Evolutionary conservation across 2,888 invertebrate species (phyloP), one percentile per base, ranked within the genome.

Genomic region (Physocephala rufipes): DNA sequence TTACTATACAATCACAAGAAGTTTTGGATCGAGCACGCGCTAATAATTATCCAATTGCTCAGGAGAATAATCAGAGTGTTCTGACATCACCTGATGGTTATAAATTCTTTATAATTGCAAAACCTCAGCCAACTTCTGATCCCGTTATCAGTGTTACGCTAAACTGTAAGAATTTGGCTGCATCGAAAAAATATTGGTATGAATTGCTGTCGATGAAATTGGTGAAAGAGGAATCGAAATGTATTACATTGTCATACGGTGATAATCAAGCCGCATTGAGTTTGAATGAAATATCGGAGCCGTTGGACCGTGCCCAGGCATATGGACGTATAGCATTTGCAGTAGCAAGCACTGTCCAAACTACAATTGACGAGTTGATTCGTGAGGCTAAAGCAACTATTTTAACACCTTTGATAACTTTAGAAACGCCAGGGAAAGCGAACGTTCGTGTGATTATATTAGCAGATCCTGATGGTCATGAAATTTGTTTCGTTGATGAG

Each of bases 401-500:
- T 77, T 87, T 98, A 16, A 98, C 95, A 0, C 96, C 96, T 0
- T 88, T 97, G 24, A 92, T 96, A 69, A 93, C 93, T n/a, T 87
- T 99, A 75, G 96, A 96, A 81, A 99, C 99, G 0, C 99, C 99
- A 0, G 99, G 96, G 61, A 99, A 99, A 86, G 97, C 97, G 0
- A 95, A 95, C 0, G 99, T 99, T 0, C 89, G 95, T 75, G 99
- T 99, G 45, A 94, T 99, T 71, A 99, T 99, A 80, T 87, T 99
- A 2, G 96, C 95, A 1, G 99, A 99, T 88, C 98, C 99, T 0
- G 96, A 98, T 87, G 95, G 91, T 0, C 98, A 98, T 85, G 99
- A 99, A 88, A 99, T 99, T 76, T 99, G 99, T 87, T 98, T 98
- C 86, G 99, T 99, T 5, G 98, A 97, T 75, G 97, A 97, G 79